Evolutionary conservation across 2,888 invertebrate species (phyloP), one percentile per base, ranked within the genome.

Genomic region (Steinernema scapterisci): DNA sequence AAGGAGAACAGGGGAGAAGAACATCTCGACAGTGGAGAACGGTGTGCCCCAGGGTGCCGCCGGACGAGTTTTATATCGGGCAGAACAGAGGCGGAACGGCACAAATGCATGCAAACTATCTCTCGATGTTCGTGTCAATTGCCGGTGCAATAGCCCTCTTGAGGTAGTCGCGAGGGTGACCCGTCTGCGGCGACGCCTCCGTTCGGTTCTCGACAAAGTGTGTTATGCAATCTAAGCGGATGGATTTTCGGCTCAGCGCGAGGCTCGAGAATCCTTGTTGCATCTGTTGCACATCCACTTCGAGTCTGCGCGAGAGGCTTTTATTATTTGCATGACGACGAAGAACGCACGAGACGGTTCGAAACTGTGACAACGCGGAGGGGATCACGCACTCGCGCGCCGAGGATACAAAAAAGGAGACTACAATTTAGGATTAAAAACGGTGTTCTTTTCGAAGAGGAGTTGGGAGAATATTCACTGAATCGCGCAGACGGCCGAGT

Each of bases 61-160:
- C 7, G 31, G 63, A 63, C 63, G 63, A 63, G 63, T 63, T 63
- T 63, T 63, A 63, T 63, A 63, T 63, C 25, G 63, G 27, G 27
- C 19, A 63, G 63, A 6, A 38, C 31, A 63, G 63, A 63, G 63
- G 63, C 63, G 63, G 63, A 63, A 63, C 63, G 63, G 63, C 63
- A 63, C 38, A n/a, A 63, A 31, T 63, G 27, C 63, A 63, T 63
- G 63, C 63, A 63, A 63, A 31, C 63, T 25, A n/a, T n/a, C 48
- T 31, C 63, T 63, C 63, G 63, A 7, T 63, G 63, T 63, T 63
- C 63, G 63, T 63, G 63, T 63, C 63, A 63, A 27, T 63, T 63
- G 63, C 16, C 31, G 63, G 31, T 48, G 13, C 31, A 63, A 31
- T 31, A 38, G 31, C 31, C 63, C 63, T 63, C 63, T 63, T 25